phyloP scores from a whole-genome alignment of 2,113 vertebrate species.

The Galemys pyrenaicus region DNA sequence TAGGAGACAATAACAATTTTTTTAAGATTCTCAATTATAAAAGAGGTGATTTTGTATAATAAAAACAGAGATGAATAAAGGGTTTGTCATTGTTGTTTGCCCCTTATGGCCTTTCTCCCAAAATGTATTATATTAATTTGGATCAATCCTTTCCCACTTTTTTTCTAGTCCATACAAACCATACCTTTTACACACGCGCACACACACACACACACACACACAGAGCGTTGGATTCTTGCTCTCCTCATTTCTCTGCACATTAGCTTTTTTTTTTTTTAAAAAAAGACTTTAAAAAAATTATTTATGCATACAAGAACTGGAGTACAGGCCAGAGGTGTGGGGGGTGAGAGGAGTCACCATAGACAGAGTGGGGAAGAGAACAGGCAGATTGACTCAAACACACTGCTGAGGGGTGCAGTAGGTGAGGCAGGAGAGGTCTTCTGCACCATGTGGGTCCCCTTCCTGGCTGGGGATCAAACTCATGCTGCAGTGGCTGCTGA shows the following conservation, averaged over 20 bases:
- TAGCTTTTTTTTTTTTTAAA: not conserved
- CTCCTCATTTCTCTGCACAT: not conserved
- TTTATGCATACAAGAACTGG: too few relatives aligned
- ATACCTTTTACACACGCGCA: not conserved
- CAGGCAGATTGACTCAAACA: too few relatives aligned
- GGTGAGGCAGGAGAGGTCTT: too few relatives aligned
- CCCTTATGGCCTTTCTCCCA: not conserved
- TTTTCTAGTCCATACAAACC: not conserved
- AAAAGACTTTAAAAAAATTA: too few relatives aligned
- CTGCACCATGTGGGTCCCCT: too few relatives aligned
- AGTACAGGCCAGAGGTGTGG: too few relatives aligned
- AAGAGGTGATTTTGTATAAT: constrained; percentile 15
- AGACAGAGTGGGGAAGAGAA: too few relatives aligned
- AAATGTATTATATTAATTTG: not conserved
- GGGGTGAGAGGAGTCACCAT: too few relatives aligned
- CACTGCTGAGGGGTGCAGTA: too few relatives aligned
- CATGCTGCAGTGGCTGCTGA: too few relatives aligned
- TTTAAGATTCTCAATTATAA: not conserved
- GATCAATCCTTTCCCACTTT: not conserved
- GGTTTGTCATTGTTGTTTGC: not conserved
- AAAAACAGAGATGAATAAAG: not conserved
- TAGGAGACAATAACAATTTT: not conserved
- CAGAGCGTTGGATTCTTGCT: not conserved
- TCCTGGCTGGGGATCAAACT: too few relatives aligned
- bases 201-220: not conserved